Evolutionary conservation across 2,113 vertebrate species (phyloP).

Genomic region (Tyto alba): DNA sequence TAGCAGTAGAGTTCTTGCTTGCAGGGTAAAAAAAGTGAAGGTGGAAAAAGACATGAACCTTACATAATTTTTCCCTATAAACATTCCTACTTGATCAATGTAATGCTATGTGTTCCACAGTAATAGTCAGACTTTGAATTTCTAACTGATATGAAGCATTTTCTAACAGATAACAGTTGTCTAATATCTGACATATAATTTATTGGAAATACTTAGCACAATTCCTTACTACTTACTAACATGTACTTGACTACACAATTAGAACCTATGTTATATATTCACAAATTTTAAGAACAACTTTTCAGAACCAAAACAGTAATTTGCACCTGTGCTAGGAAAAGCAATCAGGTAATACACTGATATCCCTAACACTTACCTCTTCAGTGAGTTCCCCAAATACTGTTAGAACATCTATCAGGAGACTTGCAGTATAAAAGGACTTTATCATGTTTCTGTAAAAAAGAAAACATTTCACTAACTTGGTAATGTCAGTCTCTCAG

Average conservation of each 20-base stretch:
- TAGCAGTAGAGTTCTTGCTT: neutral
- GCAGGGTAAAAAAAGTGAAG: neutral
- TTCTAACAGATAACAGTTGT: neutral
- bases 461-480: constrained; percentile 4
- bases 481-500: neutral
- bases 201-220: neutral
- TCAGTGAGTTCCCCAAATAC: constrained; percentile 96
- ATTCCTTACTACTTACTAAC: neutral
- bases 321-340: neutral
- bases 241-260: neutral
- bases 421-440: constrained; percentile 96
- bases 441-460: constrained; percentile 95
- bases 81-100: neutral
- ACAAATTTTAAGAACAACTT: neutral
- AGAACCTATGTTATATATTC: neutral
- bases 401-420: constrained; percentile 90
- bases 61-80: neutral
- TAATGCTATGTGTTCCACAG: neutral
- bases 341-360: neutral
- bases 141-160: neutral
- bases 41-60: neutral
- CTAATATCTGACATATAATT: neutral
- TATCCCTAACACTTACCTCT: constrained; percentile 79
- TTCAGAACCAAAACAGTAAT: neutral
- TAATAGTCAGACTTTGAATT: neutral